A percentile compares a stretch with the other conserved stretches of the same genome.
Conservation (phyloP, 2,113 vertebrate species). For the Falcunculus frontatus region DNA sequence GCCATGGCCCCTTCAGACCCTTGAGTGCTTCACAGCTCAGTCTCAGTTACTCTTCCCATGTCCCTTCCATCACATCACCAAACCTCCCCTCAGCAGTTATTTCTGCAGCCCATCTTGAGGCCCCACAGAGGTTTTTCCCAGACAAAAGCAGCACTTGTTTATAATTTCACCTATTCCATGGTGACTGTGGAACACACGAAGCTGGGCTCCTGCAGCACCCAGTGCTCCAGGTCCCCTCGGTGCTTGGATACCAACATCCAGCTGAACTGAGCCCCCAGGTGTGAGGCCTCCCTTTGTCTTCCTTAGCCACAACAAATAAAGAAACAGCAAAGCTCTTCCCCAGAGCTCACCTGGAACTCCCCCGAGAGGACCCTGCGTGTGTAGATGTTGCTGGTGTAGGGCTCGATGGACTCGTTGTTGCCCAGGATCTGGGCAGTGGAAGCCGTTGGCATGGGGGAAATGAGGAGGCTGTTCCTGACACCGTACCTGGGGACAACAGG, state of each 20-base stretch:
- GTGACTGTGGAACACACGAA: background rate
- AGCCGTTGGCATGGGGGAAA: conserved; percentile 96
- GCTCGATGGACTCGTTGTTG: conserved; percentile 95
- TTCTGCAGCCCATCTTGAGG: background rate
- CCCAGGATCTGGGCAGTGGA: conserved; percentile 97
- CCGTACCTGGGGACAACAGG: conserved; percentile 76
- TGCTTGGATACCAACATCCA: fast-evolving
- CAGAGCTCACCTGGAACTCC: conserved; percentile 89
- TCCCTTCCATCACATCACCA: background rate
- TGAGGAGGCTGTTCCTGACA: conserved; percentile 90
- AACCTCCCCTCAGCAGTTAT: background rate
- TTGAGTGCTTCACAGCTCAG: background rate
- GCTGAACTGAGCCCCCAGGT: background rate
- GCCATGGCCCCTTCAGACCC: background rate
- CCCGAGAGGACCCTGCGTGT: conserved; percentile 94
- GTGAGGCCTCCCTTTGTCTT: background rate
- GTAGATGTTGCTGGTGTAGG: conserved; percentile 98
- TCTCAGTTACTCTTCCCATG: background rate
- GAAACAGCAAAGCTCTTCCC: fast-evolving
- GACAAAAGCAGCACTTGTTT: background rate
- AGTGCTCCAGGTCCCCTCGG: background rate
- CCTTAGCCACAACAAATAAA: fast-evolving
- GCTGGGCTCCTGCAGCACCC: background rate
- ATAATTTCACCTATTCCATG: fast-evolving
- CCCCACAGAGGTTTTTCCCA: background rate